These are phyloP conservation scores for Sapayoa aenigma DNA, from an alignment of 2,113 vertebrate species.

Conservation along the genomic window DNA sequence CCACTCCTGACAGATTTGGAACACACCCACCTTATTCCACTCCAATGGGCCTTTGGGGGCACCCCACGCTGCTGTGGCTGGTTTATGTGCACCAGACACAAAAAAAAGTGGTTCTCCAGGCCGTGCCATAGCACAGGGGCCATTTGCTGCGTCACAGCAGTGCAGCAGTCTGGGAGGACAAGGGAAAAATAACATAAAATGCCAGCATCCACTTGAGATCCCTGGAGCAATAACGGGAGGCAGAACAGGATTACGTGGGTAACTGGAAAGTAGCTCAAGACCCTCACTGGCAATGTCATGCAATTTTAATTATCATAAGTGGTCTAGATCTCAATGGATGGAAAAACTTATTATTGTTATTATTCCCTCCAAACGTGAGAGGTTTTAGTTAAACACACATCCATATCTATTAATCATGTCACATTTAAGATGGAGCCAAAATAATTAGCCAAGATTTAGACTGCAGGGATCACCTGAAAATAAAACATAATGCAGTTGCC, in stretches of 20 bases:
- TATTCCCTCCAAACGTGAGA: slow-evolving; percentile 52
- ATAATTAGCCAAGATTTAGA: slow-evolving; percentile 40
- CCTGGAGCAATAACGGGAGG: slow-evolving; percentile 30
- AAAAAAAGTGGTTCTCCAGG: background rate
- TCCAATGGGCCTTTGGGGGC: fast-evolving
- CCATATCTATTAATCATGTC: slow-evolving; percentile 33
- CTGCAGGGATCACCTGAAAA: slow-evolving; percentile 50
- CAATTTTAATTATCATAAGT: slow-evolving; percentile 65
- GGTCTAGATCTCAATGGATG: slow-evolving; percentile 59
- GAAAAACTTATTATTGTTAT: slow-evolving; percentile 66
- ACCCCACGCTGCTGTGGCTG: fast-evolving
- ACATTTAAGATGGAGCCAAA: slow-evolving; percentile 10
- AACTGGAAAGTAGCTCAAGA: slow-evolving; percentile 44
- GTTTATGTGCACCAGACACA: background rate
- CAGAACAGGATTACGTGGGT: slow-evolving; percentile 45
- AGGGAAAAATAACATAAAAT: background rate
- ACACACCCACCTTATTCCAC: fast-evolving
- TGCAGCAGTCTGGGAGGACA: background rate
- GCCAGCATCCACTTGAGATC: slow-evolving; percentile 24
- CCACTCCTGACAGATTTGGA: fast-evolving
- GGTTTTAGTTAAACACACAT: slow-evolving; percentile 58
- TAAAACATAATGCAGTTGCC: background rate
- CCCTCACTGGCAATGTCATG: slow-evolving; percentile 22
- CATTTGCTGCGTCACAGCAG: background rate
- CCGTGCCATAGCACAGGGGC: background rate